These are phyloP conservation scores for Leptinotarsa undecemlineata DNA, from an alignment of 1,140 invertebrate genomes.

Conservation along the genomic window DNA sequence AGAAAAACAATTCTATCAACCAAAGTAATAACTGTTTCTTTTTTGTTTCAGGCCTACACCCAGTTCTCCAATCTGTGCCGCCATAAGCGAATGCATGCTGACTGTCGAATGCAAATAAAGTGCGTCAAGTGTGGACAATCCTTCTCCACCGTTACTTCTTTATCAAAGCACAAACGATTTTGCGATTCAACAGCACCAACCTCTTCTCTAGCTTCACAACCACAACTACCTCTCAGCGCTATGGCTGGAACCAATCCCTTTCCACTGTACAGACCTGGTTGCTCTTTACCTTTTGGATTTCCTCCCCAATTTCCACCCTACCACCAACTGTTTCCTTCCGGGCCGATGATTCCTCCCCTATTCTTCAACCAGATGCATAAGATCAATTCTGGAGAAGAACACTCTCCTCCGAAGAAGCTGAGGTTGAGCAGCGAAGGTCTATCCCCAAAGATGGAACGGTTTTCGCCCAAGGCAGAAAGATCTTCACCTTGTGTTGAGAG, in stretches of 20 bases:
- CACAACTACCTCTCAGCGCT: slow-evolving; percentile 55
- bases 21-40: background rate
- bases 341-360: slow-evolving; percentile 57
- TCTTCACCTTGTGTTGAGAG: slow-evolving; percentile 46
- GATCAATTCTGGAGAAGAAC: slow-evolving; percentile 50
- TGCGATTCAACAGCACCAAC: slow-evolving; percentile 69
- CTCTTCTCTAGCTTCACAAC: slow-evolving; percentile 59
- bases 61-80: slow-evolving; percentile 99
- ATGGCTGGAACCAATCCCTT: slow-evolving; percentile 66
- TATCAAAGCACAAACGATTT: slow-evolving; percentile 83
- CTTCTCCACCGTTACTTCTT: slow-evolving; percentile 84
- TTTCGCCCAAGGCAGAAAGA: background rate
- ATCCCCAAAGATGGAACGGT: background rate
- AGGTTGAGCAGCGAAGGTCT: slow-evolving; percentile 37
- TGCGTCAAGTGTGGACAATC: slow-evolving; percentile 91
- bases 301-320: slow-evolving; percentile 58
- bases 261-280: slow-evolving; percentile 64
- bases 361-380: slow-evolving; percentile 57
- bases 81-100: slow-evolving; percentile 97
- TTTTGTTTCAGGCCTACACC: slow-evolving; percentile 88
- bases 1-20: no score
- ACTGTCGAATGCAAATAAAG: slow-evolving; percentile 85
- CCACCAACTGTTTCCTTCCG: slow-evolving; percentile 60
- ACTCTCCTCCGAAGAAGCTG: slow-evolving; percentile 45
- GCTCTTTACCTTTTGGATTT: slow-evolving; percentile 58